Evolutionary conservation across 2,113 vertebrate genomes (phyloP).

Genomic region (Monarcha castaneiventris): DNA sequence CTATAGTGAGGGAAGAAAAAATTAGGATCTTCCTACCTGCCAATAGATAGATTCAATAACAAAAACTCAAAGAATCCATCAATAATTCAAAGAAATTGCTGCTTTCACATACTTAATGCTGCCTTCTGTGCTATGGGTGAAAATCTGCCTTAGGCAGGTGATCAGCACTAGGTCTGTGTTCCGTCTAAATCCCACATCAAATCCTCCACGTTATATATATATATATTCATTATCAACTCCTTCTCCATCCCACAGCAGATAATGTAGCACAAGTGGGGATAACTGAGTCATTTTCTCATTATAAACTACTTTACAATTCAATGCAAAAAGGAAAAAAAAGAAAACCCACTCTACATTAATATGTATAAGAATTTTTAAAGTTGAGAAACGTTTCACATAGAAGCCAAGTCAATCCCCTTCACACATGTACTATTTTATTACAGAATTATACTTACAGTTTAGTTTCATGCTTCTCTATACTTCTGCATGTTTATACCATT

Average conservation of each 20-base stretch:
- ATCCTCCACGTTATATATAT: neutral
- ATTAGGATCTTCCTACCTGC: neutral
- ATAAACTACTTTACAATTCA: slow-evolving; percentile 64
- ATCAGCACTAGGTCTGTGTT: neutral
- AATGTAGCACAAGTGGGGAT: slow-evolving; percentile 26
- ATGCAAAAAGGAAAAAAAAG: neutral
- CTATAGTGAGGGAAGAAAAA: neutral
- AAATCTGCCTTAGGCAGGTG: slow-evolving; percentile 16
- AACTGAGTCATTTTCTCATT: slow-evolving; percentile 60
- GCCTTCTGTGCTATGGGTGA: neutral
- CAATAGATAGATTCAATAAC: neutral
- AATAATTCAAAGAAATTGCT: slow-evolving; percentile 9
- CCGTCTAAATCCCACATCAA: neutral
- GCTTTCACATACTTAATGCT: neutral
- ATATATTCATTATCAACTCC: neutral
- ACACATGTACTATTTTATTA: slow-evolving; percentile 13
- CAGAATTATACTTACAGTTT: neutral
- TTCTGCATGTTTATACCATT: neutral
- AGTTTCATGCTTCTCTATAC: neutral
- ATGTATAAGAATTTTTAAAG: slow-evolving; percentile 36
- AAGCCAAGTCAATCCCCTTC: slow-evolving; percentile 3
- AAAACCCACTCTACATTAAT: neutral
- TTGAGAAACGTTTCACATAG: neutral
- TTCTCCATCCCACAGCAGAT: slow-evolving; percentile 27
- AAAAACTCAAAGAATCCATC: neutral